Evolutionary conservation across 2,113 vertebrate genomes (phyloP), one percentile per base, ranked within the genome.

Genomic region (Oxygymnocypris stewartii): DNA sequence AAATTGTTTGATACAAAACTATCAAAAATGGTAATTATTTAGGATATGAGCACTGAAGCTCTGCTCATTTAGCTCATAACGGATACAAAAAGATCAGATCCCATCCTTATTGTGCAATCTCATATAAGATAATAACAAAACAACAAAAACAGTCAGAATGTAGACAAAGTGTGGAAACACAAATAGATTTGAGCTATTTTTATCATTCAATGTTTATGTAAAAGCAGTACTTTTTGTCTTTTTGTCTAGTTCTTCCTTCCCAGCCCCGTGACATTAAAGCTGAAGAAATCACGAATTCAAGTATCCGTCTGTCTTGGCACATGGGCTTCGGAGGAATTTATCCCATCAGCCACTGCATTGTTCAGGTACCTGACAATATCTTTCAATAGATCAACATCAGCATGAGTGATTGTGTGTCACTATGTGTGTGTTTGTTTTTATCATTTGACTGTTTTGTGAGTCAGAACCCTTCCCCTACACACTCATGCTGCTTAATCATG

Each of bases 241-340:
- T 86, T 10, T 51, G 16, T 40, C 47, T 67, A 97, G 96, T 97
- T 78, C 90, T 97, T 1, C 96, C 97, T 16, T 91, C 94, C 6
- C 88, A 77, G 18, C 96, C 96, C 37, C 77, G 2, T 0, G 76
- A 93, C 4, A 79, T 97, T 84, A 92, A 28, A 6, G 86, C 91
- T 84, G 86, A 93, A 84, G 90, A 95, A 90, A 77, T 91, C 90
- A 93, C 89, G 4, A 94, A 89, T 86, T 95, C 90, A 85, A 84
- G 79, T 9, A 79, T 97, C 18, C 94, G 81, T 61, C 85, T 97
- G 40, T 92, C 94, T 2, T 97, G 96, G 97, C 90, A 88, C 12
- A 94, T 95, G 0, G 95, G 96, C 16, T 94, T 94, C 31, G 96
- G 95, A 10, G 96, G 97, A 11, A 91, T 92, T 20, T 95, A 96